A percentile compares a stretch with the other conserved stretches of the same genome.
phyloP scores from a whole-genome alignment of 2,797 vertebrate genomes.

The Acrossocheilus wenchowensis region DNA sequence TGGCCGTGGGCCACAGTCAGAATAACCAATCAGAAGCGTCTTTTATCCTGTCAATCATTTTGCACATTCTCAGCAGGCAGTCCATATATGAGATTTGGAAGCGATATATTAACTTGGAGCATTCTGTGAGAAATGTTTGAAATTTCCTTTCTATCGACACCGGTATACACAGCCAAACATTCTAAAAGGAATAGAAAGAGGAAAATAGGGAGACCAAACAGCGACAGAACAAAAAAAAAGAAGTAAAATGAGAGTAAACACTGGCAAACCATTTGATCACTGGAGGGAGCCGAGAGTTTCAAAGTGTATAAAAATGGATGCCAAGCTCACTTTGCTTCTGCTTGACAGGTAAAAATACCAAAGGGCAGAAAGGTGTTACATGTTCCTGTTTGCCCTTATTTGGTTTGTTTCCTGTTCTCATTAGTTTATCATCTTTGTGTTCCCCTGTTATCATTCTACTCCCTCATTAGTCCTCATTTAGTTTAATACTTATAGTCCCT shows the following conservation, averaged over 20 bases:
- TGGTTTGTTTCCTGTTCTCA: no score
- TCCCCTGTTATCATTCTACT: no score
- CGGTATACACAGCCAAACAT: not conserved
- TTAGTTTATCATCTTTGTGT: no score
- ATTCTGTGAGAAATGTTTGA: not conserved
- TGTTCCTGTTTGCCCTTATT: no score
- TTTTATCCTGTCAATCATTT: not conserved
- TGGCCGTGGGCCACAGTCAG: not conserved
- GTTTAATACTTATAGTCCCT: no score
- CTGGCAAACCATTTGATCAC: not conserved
- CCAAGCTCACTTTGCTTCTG: not conserved
- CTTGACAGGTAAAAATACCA: constrained; percentile 11
- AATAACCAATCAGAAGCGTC: not conserved
- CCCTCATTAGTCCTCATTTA: no score
- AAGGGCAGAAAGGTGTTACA: not conserved
- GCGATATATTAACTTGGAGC: not conserved
- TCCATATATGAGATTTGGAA: not conserved
- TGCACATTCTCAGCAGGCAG: not conserved
- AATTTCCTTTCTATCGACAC: not conserved
- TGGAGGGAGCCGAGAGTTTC: constrained; percentile 2
- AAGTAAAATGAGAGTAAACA: not conserved
- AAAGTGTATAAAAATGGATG: not conserved
- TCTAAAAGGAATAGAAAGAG: not conserved
- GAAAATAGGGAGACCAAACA: not conserved
- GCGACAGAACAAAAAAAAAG: not conserved